Conservation (phyloP, 2,888 invertebrate species). For the Harpalus rufipes region DNA sequence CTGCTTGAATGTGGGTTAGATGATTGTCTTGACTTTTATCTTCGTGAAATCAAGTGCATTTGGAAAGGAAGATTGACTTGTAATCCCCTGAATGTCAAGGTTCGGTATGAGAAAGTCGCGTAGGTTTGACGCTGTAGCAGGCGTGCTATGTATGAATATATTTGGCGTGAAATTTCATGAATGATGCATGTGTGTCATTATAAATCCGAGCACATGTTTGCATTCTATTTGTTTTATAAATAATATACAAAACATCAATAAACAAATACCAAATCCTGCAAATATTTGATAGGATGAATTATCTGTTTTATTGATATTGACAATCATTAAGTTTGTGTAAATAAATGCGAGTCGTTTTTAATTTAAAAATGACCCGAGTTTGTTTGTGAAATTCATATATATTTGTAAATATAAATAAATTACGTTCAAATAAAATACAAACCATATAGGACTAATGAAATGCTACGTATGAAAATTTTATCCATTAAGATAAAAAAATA, state of each 20-base stretch:
- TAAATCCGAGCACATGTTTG: conserved; percentile 1
- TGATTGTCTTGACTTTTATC: not conserved
- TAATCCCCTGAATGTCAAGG: conserved; percentile 26
- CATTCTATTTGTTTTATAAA: conserved; percentile 27
- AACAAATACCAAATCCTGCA: conserved; percentile 13
- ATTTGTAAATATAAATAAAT: too few species aligned
- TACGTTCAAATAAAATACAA: too few species aligned
- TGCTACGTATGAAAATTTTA: too few species aligned
- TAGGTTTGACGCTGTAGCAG: not conserved
- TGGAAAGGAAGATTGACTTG: not conserved
- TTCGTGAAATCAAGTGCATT: not conserved
- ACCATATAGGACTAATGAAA: too few species aligned
- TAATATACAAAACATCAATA: conserved; percentile 12
- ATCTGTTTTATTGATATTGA: conserved; percentile 27
- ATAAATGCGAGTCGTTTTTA: not conserved
- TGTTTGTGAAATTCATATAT: not conserved
- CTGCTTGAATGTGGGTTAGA: not conserved
- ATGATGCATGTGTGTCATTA: conserved; percentile 18
- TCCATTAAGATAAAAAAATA: too few species aligned
- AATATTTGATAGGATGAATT: conserved; percentile 18
- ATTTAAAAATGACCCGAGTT: not conserved
- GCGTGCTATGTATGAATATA: conserved; percentile 18
- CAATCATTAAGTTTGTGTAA: conserved; percentile 15
- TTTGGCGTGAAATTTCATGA: conserved; percentile 30
- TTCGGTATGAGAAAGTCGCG: conserved; percentile 11